Evolutionary conservation across 64 coral and sea anemone genomes (phyloP), one percentile per base, ranked within the genome.

Genomic region (Montipora capricornis): DNA sequence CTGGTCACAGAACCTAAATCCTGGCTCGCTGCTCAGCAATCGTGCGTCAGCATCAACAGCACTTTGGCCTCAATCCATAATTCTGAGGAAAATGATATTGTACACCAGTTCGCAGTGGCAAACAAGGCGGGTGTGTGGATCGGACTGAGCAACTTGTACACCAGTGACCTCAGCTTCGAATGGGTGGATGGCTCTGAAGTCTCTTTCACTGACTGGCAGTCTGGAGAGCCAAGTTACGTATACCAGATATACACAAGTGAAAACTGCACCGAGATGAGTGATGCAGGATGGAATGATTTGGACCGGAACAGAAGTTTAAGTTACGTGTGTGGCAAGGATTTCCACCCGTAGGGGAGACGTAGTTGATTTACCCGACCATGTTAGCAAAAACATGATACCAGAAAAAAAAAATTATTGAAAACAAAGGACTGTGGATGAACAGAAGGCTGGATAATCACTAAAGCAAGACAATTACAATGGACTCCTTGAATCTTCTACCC

Each of bases 91-190:
- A 71, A 86, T 46, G 9, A 73, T 17, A 20, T 73, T 11, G 47
- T 86, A 3, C 66, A 17, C 6, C 7, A 24, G 17, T 2, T 49
- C 1, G 1, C 19, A 4, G 22, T 14, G 4, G 19, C 0, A 9
- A 11, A 2, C 20, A 24, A 24, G 7, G 68, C 1, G 37, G 6
- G 2, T 20, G 44, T 66, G 10, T 86, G 82, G 82, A 86, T 86
- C 6, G 82, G 82, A 50, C 66, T 86, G 14, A 69, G 3, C 82
- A 86, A 86, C 82, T 86, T 86, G 5, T 20, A 24, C 47, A 71
- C 16, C 37, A 71, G 14, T 5, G 45, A 47, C 20, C 7, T 46
- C 3, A 78, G 46, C 76, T 86, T 13, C 20, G 64, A 86, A 22
- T 86, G 82, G 82, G 66, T 71, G 1, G 66, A 86, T 73, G 82